Conservation (phyloP, 2,888 invertebrate species). For the Drosophila incognita region DNA sequence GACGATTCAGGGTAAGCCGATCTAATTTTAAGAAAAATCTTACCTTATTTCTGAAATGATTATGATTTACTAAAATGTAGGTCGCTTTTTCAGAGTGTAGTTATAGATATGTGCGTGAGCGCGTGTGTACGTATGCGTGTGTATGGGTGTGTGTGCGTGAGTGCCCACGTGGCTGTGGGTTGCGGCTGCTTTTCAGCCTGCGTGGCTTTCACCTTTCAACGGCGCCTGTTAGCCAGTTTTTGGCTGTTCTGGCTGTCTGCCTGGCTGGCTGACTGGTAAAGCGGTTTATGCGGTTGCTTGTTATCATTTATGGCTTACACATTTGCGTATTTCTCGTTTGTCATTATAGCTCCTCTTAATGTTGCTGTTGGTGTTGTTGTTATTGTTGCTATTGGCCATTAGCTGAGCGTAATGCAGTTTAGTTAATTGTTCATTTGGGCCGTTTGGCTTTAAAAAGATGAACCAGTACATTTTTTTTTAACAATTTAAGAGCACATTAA, state of each 20-base stretch:
- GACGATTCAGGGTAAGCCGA: background rate
- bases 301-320: conserved; percentile 79
- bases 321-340: conserved; percentile 59
- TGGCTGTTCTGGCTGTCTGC: background rate
- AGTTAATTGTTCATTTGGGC: conserved; percentile 59
- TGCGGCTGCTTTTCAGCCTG: conserved; percentile 36
- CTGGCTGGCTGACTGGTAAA: conserved; percentile 34
- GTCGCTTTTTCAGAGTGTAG: background rate
- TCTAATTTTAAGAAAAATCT: background rate
- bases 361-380: conserved; percentile 9
- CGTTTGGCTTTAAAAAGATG: conserved; percentile 1
- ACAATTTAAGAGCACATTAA: background rate
- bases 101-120: background rate
- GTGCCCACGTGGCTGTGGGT: conserved; percentile 53
- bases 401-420: conserved; percentile 57
- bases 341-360: conserved; percentile 1
- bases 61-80: background rate
- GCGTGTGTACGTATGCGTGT: conserved; percentile 3
- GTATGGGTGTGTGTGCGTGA: conserved; percentile 32
- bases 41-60: background rate
- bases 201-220: conserved; percentile 39
- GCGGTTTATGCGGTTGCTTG: conserved; percentile 69
- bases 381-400: conserved; percentile 38
- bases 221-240: conserved; percentile 33
- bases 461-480: background rate